A percentile compares a stretch with the other conserved stretches of the same genome.
Conservation (phyloP, 2,113 vertebrate genomes). For the Trinectes maculatus region DNA sequence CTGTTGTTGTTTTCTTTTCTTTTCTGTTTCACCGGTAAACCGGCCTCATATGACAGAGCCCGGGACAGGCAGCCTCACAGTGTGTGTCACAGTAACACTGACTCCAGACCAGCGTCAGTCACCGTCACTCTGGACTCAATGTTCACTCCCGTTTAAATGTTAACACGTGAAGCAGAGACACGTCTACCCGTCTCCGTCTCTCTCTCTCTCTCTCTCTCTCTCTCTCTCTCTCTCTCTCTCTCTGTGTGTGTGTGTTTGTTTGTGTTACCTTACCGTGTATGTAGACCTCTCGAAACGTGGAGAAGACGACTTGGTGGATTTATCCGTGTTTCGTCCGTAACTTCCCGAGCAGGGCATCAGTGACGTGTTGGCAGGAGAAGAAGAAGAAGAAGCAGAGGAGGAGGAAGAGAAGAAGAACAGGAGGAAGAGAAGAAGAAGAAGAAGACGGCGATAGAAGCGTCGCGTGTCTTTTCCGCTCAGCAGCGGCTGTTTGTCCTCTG, state of each 20-base stretch:
- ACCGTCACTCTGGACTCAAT: conserved; percentile 58
- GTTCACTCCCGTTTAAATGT: too few species aligned
- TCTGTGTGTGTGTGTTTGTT: conserved; percentile 22
- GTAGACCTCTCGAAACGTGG: conserved; percentile 28
- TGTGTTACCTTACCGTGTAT: conserved; percentile 59
- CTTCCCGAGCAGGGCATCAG: conserved; percentile 70
- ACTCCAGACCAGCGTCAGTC: conserved; percentile 58
- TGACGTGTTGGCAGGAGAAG: conserved; percentile 24
- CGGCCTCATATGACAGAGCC: too few species aligned
- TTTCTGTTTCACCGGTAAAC: too few species aligned
- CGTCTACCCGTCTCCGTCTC: too few species aligned
- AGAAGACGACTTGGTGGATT: conserved; percentile 44
- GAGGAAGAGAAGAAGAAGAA: background rate
- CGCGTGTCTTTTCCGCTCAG: conserved; percentile 8
- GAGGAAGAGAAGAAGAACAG: background rate
- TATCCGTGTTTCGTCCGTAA: conserved; percentile 72
- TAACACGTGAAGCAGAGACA: too few species aligned
- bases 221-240: too few species aligned
- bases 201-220: too few species aligned
- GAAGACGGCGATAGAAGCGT: background rate
- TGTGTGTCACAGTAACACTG: conserved; percentile 35
- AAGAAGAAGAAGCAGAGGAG: conserved; percentile 12
- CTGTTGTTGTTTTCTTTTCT: too few species aligned
- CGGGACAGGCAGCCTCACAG: background rate
- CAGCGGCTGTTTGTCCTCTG: conserved; percentile 21